Conservation (phyloP, 2,113 vertebrate genomes). For the Polypterus bichir region DNA sequence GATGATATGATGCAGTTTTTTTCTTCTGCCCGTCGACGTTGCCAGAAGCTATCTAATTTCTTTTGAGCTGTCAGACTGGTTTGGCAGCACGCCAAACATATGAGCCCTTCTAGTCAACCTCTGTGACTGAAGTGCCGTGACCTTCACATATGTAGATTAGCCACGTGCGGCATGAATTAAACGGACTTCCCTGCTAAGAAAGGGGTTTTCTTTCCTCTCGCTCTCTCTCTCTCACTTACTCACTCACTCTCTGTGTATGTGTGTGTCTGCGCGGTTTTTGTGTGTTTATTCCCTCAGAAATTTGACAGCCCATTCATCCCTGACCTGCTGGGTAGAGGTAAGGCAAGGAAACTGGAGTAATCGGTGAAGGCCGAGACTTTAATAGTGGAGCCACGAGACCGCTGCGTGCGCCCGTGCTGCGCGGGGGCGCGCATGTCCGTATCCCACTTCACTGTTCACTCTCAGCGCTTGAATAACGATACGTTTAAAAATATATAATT, state of each 20-base stretch:
- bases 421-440: too few relatives aligned
- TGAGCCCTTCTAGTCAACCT: constrained; percentile 53
- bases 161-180: constrained; percentile 65
- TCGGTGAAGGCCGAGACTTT: constrained; percentile 9
- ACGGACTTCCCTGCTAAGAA: constrained; percentile 48
- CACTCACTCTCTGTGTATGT: too few relatives aligned
- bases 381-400: too few relatives aligned
- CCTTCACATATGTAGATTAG: constrained; percentile 88
- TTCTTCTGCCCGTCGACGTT: constrained; percentile 45
- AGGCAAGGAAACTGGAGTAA: constrained; percentile 43
- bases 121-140: constrained; percentile 54
- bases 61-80: constrained; percentile 39
- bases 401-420: too few relatives aligned
- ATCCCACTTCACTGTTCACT: too few relatives aligned
- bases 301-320: constrained; percentile 52
- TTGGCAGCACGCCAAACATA: constrained; percentile 58
- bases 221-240: constrained; percentile 18
- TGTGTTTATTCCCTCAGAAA: constrained; percentile 31
- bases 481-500: too few relatives aligned
- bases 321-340: constrained; percentile 45
- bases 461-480: too few relatives aligned
- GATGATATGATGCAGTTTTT: background rate
- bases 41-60: constrained; percentile 56
- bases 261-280: too few relatives aligned
- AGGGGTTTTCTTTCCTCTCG: constrained; percentile 26